Percentiles rank a stretch among this genome's conserved stretches.
Conservation (phyloP, 2,797 vertebrate genomes). For the Aotus griseimembra region DNA sequence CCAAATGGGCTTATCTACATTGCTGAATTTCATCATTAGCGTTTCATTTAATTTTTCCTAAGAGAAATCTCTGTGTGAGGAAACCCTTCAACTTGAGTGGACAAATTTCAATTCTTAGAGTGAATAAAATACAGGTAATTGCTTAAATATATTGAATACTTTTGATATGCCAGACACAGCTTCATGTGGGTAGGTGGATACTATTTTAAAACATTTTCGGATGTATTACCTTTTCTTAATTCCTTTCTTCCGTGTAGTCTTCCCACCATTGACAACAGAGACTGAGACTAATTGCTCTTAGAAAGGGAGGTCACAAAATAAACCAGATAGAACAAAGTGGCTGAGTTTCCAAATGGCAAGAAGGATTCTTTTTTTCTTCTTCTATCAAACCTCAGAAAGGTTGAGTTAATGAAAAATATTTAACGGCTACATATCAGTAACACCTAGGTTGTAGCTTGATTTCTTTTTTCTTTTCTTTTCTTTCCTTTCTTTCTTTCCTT, state of each 20-base stretch:
- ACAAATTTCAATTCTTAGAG: conserved; percentile 36
- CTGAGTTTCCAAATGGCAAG: background rate
- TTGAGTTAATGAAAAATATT: background rate
- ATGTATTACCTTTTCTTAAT: background rate
- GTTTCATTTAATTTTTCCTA: conserved; percentile 39
- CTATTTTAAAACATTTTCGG: conserved; percentile 12
- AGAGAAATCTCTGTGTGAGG: conserved; percentile 62
- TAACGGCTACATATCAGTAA: background rate
- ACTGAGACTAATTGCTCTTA: background rate
- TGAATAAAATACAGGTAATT: conserved; percentile 8
- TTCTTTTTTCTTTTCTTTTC: too few species aligned
- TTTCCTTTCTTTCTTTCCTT: too few species aligned
- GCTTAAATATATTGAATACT: background rate
- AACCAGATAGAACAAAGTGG: background rate
- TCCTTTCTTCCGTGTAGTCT: background rate
- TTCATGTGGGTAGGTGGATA: background rate
- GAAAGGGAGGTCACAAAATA: background rate
- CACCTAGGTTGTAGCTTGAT: background rate
- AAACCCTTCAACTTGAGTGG: conserved; percentile 50
- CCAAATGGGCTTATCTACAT: conserved; percentile 18
- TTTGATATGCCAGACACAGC: background rate
- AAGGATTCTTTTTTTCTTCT: background rate
- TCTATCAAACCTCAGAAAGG: background rate
- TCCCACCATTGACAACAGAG: background rate
- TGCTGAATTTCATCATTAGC: conserved; percentile 28